Conservation (phyloP, 1,140 invertebrate species). For the Contarinia nasturtii region DNA sequence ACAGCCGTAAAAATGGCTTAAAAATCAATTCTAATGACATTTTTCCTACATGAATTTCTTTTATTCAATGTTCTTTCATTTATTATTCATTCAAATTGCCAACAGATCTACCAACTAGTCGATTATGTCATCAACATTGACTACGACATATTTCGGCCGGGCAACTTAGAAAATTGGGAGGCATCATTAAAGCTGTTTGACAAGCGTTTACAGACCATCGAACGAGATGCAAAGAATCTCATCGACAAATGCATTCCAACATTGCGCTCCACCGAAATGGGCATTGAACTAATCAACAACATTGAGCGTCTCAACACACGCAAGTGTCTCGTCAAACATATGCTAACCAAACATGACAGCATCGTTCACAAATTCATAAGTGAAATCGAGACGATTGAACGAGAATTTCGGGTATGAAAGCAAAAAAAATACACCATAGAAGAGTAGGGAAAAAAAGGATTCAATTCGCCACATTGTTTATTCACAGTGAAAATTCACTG, state of each 20-base stretch:
- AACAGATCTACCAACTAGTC: constrained; percentile 44
- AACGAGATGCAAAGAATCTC: constrained; percentile 64
- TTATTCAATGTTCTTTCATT: neutral
- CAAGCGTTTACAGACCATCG: constrained; percentile 47
- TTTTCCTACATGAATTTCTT: no score
- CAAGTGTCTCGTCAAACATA: constrained; percentile 42
- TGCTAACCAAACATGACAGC: constrained; percentile 65
- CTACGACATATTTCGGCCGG: constrained; percentile 60
- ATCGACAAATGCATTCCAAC: constrained; percentile 71
- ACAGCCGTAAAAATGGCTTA: no score
- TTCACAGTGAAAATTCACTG: no score
- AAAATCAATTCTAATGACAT: no score
- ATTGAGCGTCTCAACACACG: constrained; percentile 61
- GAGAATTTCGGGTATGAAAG: constrained; percentile 36
- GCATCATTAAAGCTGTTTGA: constrained; percentile 56
- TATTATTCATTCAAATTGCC: neutral
- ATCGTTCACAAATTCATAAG: constrained; percentile 68
- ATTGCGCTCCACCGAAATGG: constrained; percentile 55
- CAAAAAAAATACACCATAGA: no score
- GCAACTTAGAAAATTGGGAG: constrained; percentile 66
- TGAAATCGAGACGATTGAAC: constrained; percentile 50
- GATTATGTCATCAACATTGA: constrained; percentile 52
- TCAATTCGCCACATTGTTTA: constrained; percentile 4
- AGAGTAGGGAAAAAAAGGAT: neutral
- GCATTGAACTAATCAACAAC: constrained; percentile 57